Conservation (phyloP, 2,113 vertebrate species). For the Danio rerio region DNA sequence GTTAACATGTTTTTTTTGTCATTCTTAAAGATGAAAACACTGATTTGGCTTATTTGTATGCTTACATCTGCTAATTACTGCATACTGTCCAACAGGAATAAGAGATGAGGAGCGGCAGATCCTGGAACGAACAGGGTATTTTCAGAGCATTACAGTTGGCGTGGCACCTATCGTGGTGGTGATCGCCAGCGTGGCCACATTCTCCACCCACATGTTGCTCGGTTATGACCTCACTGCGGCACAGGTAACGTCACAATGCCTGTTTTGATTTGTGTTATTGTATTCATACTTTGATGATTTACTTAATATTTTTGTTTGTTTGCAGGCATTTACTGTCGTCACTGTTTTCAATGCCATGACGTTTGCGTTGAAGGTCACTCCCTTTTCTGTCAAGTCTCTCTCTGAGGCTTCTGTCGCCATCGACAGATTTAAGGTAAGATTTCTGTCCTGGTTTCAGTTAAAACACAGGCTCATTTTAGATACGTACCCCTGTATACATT, state of each 20-base stretch:
- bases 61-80: neutral
- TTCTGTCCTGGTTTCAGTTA: neutral
- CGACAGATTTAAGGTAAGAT: constrained; percentile 89
- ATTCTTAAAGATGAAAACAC: too few species aligned
- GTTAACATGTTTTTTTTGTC: too few species aligned
- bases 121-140: constrained; percentile 87
- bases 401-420: constrained; percentile 90
- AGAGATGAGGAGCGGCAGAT: constrained; percentile 85
- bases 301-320: constrained; percentile 24
- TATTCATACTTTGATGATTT: neutral
- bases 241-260: constrained; percentile 75
- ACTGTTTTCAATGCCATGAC: constrained; percentile 97
- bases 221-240: constrained; percentile 90
- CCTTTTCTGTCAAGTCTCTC: constrained; percentile 91
- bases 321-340: constrained; percentile 92
- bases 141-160: constrained; percentile 92
- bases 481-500: neutral
- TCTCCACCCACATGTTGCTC: constrained; percentile 90
- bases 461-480: neutral
- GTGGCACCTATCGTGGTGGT: constrained; percentile 92
- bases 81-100: constrained; percentile 75
- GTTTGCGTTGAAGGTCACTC: constrained; percentile 94
- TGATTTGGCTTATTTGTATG: too few species aligned
- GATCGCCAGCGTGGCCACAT: constrained; percentile 91
- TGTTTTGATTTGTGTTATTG: neutral